Percentiles rank a stretch among this genome's conserved stretches.
phyloP scores from a whole-genome alignment of 2,888 invertebrate species.

The Athripsodes cinereus region DNA sequence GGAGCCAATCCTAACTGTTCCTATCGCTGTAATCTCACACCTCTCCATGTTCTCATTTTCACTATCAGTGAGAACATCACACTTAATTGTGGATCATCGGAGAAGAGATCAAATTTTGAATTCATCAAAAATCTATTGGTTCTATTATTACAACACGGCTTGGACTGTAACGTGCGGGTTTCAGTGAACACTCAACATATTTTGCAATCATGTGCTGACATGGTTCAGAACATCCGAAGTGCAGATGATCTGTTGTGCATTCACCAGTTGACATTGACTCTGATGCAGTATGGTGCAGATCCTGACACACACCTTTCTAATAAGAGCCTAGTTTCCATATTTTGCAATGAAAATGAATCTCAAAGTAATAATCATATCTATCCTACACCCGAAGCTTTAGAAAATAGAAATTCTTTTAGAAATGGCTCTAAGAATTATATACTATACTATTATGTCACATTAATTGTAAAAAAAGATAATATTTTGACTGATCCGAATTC shows the following conservation, averaged over 20 bases:
- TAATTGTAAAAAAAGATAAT: slow-evolving; percentile 61
- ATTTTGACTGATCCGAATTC: slow-evolving; percentile 55
- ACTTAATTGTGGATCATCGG: slow-evolving; percentile 54
- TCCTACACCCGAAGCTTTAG: slow-evolving; percentile 37
- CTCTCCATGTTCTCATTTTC: slow-evolving; percentile 64
- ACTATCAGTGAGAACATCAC: slow-evolving; percentile 66
- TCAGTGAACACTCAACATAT: slow-evolving; percentile 61
- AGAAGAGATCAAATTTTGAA: slow-evolving; percentile 61
- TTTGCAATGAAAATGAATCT: slow-evolving; percentile 25
- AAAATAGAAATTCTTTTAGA: slow-evolving; percentile 44
- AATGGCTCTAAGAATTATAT: slow-evolving; percentile 57
- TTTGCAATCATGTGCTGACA: slow-evolving; percentile 61
- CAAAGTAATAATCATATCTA: slow-evolving; percentile 21
- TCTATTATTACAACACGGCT: slow-evolving; percentile 58
- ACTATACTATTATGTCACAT: slow-evolving; percentile 64
- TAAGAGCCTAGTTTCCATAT: slow-evolving; percentile 35
- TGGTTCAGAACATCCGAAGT: slow-evolving; percentile 62
- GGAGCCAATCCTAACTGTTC: slow-evolving; percentile 71
- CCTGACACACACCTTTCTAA: slow-evolving; percentile 57
- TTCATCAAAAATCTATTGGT: slow-evolving; percentile 65
- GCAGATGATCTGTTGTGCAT: slow-evolving; percentile 60
- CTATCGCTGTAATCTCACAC: slow-evolving; percentile 61
- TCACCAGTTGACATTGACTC: slow-evolving; percentile 61
- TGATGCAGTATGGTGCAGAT: slow-evolving; percentile 70
- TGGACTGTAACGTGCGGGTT: slow-evolving; percentile 57